These are phyloP conservation scores for Pedetes capensis DNA, from an alignment of 2,113 vertebrate species.

Conservation along the genomic window DNA sequence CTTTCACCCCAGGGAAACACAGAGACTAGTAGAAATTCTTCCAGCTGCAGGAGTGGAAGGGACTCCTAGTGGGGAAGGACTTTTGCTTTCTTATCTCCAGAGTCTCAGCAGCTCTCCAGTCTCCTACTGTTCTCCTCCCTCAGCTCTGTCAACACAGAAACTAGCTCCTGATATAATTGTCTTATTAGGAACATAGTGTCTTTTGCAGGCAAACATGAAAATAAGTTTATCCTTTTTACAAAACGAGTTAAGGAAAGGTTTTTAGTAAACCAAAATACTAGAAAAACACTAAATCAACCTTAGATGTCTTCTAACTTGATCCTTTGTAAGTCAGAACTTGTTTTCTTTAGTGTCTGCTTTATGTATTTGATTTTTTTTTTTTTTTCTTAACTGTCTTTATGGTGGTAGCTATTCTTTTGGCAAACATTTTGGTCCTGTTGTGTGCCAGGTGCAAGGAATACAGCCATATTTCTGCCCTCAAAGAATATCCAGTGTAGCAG, in stretches of 20 bases:
- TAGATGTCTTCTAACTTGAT: background rate
- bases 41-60: background rate
- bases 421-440: slow-evolving; percentile 5
- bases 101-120: background rate
- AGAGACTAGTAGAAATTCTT: background rate
- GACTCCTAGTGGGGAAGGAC: background rate
- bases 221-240: background rate
- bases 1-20: background rate
- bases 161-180: slow-evolving; percentile 48
- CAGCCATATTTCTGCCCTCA: background rate
- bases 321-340: slow-evolving; percentile 14
- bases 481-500: background rate
- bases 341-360: background rate
- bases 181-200: background rate
- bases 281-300: background rate
- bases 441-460: background rate
- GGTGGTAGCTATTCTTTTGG: background rate
- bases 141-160: slow-evolving; percentile 64
- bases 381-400: background rate
- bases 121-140: background rate
- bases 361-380: background rate
- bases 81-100: background rate
- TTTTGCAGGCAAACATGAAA: background rate
- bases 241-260: background rate
- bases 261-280: slow-evolving; percentile 4